Evolutionary conservation across 2,888 invertebrate genomes (phyloP).

Genomic region (Parelbella ahira): DNA sequence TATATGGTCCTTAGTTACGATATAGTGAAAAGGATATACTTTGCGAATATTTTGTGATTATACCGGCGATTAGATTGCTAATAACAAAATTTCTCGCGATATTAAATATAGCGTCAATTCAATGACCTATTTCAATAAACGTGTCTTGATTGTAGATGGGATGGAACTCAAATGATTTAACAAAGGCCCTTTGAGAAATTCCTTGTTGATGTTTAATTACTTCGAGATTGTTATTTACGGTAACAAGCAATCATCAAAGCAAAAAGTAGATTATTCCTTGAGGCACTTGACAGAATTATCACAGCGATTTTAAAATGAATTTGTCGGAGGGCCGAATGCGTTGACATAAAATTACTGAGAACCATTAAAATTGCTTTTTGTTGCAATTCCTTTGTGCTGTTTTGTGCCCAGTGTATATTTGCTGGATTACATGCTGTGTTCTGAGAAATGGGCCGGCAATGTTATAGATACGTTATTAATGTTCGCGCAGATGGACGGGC

Average conservation of each 20-base stretch:
- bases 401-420: slow-evolving; percentile 1
- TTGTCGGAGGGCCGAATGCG: slow-evolving; percentile 8
- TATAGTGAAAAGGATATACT: too few relatives aligned
- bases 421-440: slow-evolving; percentile 9
- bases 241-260: slow-evolving; percentile 25
- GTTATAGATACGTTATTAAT: slow-evolving; percentile 16
- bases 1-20: too few relatives aligned
- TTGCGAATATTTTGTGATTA: too few relatives aligned
- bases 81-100: not conserved
- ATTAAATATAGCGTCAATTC: slow-evolving; percentile 3
- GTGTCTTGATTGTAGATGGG: slow-evolving; percentile 6
- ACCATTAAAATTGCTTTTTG: slow-evolving; percentile 18
- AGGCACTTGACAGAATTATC: slow-evolving; percentile 18
- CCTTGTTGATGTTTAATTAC: slow-evolving; percentile 28
- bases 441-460: slow-evolving; percentile 9
- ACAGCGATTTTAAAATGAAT: slow-evolving; percentile 15
- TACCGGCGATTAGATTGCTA: too few relatives aligned
- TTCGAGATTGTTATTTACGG: slow-evolving; percentile 29
- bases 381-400: slow-evolving; percentile 12
- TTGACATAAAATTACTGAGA: slow-evolving; percentile 21
- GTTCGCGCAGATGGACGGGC: slow-evolving; percentile 5
- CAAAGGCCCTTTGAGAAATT: slow-evolving; percentile 27
- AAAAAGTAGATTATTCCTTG: slow-evolving; percentile 23
- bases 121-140: slow-evolving; percentile 12
- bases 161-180: slow-evolving; percentile 7